phyloP scores from a whole-genome alignment of 2,113 vertebrate genomes.

The Dipodomys stephensi region DNA sequence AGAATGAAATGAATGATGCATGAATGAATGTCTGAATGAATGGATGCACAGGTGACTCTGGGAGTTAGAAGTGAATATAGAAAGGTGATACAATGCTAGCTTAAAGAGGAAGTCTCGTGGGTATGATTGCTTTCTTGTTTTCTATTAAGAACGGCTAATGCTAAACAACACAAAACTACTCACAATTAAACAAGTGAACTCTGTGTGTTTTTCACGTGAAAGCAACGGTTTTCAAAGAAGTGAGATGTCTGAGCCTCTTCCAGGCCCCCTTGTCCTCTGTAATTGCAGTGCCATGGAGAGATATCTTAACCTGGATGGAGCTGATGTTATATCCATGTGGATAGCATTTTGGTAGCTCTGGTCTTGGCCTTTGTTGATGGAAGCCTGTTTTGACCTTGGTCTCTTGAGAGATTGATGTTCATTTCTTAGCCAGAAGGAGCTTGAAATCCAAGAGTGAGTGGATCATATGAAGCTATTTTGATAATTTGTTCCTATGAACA shows the following conservation, averaged over 20 bases:
- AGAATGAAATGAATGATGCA: constrained; percentile 30
- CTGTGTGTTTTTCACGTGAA: background rate
- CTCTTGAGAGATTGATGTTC: constrained; percentile 12
- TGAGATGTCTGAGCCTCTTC: background rate
- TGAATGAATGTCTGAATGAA: background rate
- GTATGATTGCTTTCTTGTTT: constrained; percentile 9
- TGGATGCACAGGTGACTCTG: background rate
- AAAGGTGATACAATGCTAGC: constrained; percentile 3
- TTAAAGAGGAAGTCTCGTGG: constrained; percentile 33
- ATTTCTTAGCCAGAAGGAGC: background rate
- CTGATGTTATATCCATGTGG: background rate
- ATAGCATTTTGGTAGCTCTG: background rate
- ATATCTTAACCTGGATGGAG: background rate
- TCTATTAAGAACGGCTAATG: constrained; percentile 19
- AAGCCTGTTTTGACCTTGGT: background rate
- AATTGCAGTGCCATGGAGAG: background rate
- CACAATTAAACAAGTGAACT: constrained; percentile 40
- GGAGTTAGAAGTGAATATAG: background rate
- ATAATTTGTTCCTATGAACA: too few species aligned
- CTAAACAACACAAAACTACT: background rate
- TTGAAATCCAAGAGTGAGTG: too few species aligned
- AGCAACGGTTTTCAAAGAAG: constrained; percentile 8
- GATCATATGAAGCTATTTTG: too few species aligned
- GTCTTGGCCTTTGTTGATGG: background rate
- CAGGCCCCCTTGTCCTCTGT: background rate